These are phyloP conservation scores for Rhingia rostrata DNA, from an alignment of 2,888 invertebrate species.

Conservation along the genomic window DNA sequence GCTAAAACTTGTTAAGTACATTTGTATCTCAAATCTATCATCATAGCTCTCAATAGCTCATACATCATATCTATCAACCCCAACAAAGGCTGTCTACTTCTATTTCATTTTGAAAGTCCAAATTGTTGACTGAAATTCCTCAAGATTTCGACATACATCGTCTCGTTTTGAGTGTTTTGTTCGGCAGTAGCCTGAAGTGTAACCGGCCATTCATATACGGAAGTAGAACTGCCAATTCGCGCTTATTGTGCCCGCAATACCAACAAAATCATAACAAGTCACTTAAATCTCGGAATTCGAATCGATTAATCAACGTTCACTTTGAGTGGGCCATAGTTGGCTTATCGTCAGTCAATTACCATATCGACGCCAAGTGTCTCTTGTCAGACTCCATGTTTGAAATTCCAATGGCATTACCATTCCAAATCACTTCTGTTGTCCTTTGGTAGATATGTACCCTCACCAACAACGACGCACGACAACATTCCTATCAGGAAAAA, in stretches of 20 bases:
- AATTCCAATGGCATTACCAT: conserved; percentile 47
- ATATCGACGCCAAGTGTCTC: conserved; percentile 6
- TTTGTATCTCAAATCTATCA: too few species aligned
- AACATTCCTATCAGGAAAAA: conserved; percentile 33
- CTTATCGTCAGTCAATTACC: conserved; percentile 35
- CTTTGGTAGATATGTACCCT: conserved; percentile 34
- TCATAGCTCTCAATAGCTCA: too few species aligned
- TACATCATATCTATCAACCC: too few species aligned
- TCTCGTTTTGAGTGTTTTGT: not conserved
- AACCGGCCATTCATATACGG: conserved; percentile 15
- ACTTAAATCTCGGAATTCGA: conserved; percentile 12
- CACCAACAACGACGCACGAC: conserved; percentile 20
- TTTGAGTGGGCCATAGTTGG: conserved; percentile 13
- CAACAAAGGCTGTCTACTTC: too few species aligned
- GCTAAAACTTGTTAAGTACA: too few species aligned
- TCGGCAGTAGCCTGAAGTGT: not conserved
- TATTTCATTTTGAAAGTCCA: too few species aligned
- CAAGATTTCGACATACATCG: not conserved
- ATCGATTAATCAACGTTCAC: conserved; percentile 53
- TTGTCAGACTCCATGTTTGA: conserved; percentile 19
- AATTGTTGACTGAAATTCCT: too few species aligned
- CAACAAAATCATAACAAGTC: conserved; percentile 28
- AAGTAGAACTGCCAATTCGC: conserved; percentile 29
- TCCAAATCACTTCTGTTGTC: conserved; percentile 23
- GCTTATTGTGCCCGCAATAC: not conserved